A percentile compares a stretch with the other conserved stretches of the same genome.
Conservation (phyloP, 2,888 invertebrate genomes). For the Spodoptera picta region DNA sequence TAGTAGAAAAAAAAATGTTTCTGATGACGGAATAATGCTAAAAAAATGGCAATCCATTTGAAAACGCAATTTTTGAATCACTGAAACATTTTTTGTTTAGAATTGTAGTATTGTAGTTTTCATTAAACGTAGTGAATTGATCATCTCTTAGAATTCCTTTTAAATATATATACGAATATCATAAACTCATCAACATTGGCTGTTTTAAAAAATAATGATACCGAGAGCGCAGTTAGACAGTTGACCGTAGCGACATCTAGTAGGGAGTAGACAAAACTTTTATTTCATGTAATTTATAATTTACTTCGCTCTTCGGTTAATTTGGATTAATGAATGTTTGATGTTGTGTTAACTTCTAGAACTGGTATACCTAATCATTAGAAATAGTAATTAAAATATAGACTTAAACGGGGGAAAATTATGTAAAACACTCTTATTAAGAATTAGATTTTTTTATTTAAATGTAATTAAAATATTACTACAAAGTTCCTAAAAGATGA, state of each 20-base stretch:
- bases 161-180: slow-evolving; percentile 2
- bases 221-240: slow-evolving; percentile 15
- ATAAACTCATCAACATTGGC: slow-evolving; percentile 52
- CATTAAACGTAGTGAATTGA: slow-evolving; percentile 22
- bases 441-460: slow-evolving; percentile 47
- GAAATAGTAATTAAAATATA: slow-evolving; percentile 33
- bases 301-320: slow-evolving; percentile 42
- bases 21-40: slow-evolving; percentile 3
- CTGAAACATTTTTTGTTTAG: slow-evolving; percentile 17
- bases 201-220: slow-evolving; percentile 35
- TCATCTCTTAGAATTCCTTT: slow-evolving; percentile 29
- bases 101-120: slow-evolving; percentile 21
- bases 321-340: slow-evolving; percentile 31
- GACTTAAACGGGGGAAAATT: slow-evolving; percentile 50
- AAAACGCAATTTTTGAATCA: background rate
- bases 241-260: slow-evolving; percentile 32
- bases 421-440: slow-evolving; percentile 55
- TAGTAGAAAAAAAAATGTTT: slow-evolving; percentile 19
- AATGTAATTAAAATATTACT: slow-evolving; percentile 11
- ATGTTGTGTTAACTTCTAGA: slow-evolving; percentile 18
- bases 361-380: slow-evolving; percentile 40
- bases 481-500: slow-evolving; percentile 6
- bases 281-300: background rate
- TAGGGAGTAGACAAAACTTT: slow-evolving; percentile 24
- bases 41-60: too few relatives aligned